Percentiles rank a stretch among this genome's conserved stretches.
phyloP scores from a whole-genome alignment of 1,140 invertebrate genomes.

The Arctopsyche grandis region DNA sequence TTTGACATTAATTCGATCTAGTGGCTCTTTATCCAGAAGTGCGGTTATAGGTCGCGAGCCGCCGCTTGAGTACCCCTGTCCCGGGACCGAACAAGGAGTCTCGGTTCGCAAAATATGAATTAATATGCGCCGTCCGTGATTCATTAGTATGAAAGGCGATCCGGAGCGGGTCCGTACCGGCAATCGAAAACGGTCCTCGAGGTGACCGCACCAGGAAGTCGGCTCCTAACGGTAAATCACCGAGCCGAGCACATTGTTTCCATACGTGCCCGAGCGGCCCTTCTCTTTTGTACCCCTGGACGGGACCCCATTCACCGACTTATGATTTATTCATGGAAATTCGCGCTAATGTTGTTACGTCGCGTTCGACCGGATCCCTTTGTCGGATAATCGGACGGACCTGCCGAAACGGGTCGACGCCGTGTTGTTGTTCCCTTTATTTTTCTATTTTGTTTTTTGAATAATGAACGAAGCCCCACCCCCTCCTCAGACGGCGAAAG shows the following conservation, averaged over 20 bases:
- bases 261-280: background rate
- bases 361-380: conserved; percentile 1
- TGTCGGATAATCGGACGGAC: background rate
- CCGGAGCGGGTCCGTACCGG: conserved; percentile 14
- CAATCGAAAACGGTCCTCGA: conserved; percentile 30
- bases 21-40: too few relatives aligned
- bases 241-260: conserved; percentile 25
- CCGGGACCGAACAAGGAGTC: too few relatives aligned
- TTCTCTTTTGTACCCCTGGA: background rate
- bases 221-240: conserved; percentile 38
- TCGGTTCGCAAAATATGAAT: conserved; percentile 12
- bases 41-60: too few relatives aligned
- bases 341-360: conserved; percentile 21
- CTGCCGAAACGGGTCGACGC: background rate
- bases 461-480: too few relatives aligned
- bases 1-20: too few relatives aligned
- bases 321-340: conserved; percentile 31
- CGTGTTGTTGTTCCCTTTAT: too few relatives aligned
- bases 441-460: too few relatives aligned
- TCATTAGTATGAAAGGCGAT: conserved; percentile 42
- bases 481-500: too few relatives aligned
- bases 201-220: conserved; percentile 23
- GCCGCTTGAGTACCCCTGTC: too few relatives aligned
- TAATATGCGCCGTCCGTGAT: conserved; percentile 32
- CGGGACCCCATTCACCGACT: background rate